These are phyloP conservation scores for Julus scandinavius DNA, from an alignment of 2,888 invertebrate genomes.

Conservation along the genomic window DNA sequence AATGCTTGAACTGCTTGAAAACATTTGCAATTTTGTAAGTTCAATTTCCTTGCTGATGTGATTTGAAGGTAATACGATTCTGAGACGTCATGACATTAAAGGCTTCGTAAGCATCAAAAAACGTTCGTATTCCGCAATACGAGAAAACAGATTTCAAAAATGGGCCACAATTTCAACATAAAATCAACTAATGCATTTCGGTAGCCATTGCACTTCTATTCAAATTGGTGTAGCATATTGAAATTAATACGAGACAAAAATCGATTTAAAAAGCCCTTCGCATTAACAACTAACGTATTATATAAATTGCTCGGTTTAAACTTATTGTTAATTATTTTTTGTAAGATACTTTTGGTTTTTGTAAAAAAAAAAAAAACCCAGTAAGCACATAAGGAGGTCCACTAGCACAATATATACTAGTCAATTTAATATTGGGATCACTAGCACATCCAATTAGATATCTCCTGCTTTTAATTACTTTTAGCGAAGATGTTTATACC, in stretches of 20 bases:
- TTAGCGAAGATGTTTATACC: not conserved
- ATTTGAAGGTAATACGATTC: not conserved
- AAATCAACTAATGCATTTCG: not conserved
- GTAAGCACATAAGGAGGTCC: too few species aligned
- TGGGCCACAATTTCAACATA: not conserved
- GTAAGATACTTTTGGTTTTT: too few species aligned
- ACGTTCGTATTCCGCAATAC: not conserved
- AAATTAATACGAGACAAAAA: too few species aligned
- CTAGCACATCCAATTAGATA: not conserved
- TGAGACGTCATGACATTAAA: not conserved
- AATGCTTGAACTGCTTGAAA: not conserved
- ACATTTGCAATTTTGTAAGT: not conserved
- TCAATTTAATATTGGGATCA: too few species aligned
- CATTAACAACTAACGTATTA: too few species aligned
- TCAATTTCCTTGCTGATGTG: not conserved
- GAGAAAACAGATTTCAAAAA: not conserved
- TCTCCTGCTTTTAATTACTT: not conserved
- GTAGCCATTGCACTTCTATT: not conserved
- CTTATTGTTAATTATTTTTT: too few species aligned
- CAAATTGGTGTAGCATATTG: too few species aligned
- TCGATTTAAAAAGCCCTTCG: too few species aligned
- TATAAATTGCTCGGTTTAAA: too few species aligned
- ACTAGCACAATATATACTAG: too few species aligned
- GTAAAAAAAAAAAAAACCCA: too few species aligned
- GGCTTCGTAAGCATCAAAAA: not conserved